These are phyloP conservation scores for Lithobates sylvaticus DNA, from an alignment of 2,797 vertebrate genomes.

Conservation along the genomic window DNA sequence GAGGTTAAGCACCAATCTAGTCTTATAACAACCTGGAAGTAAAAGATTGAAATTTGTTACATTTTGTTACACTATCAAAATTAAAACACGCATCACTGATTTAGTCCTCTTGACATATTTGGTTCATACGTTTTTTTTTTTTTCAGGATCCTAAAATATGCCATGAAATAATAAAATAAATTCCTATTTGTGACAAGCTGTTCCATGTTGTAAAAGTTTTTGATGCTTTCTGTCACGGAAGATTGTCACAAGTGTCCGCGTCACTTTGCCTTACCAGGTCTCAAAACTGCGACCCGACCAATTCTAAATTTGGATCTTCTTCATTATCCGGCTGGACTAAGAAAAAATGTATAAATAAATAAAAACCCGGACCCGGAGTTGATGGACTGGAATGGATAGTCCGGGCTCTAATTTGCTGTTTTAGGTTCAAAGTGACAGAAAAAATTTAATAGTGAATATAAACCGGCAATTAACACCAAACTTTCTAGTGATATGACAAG, in stretches of 20 bases:
- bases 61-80: too few species aligned
- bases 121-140: too few species aligned
- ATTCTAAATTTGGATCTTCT: conserved; percentile 43
- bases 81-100: too few species aligned
- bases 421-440: conserved; percentile 63
- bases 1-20: too few species aligned
- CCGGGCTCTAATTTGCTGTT: conserved; percentile 60
- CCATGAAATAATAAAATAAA: too few species aligned
- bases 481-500: conserved; percentile 35
- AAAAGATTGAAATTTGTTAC: too few species aligned
- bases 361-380: neutral
- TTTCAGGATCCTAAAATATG: too few species aligned
- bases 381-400: conserved; percentile 60
- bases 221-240: neutral
- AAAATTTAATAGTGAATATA: conserved; percentile 60
- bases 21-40: too few species aligned
- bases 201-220: neutral
- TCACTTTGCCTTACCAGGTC: neutral
- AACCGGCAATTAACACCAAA: conserved; percentile 54
- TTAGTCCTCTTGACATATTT: too few species aligned
- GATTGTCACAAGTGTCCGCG: neutral
- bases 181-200: neutral
- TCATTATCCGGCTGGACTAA: conserved; percentile 61
- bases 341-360: neutral
- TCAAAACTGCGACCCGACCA: neutral